phyloP scores from a whole-genome alignment of 2,888 invertebrate genomes.

The Sacculina carcini region DNA sequence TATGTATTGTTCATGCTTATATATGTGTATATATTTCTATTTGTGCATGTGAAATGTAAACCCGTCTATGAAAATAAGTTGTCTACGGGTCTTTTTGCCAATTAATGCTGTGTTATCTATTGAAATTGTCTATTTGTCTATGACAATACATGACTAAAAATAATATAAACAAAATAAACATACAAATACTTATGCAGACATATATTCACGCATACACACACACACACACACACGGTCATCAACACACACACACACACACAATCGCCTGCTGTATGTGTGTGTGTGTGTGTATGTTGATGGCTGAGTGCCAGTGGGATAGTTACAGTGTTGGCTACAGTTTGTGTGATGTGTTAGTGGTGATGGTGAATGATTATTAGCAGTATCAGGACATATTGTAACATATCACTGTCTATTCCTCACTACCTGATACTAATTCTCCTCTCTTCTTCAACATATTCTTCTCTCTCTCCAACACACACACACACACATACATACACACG shows the following conservation, averaged over 20 bases:
- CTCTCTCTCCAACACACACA: background rate
- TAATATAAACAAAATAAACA: background rate
- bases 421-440: background rate
- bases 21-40: too few species aligned
- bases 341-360: too few species aligned
- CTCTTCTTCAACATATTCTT: background rate
- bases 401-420: background rate
- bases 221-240: background rate
- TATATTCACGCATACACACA: background rate
- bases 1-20: background rate
- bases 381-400: too few species aligned
- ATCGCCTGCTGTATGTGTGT: background rate
- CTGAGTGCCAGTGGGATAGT: background rate
- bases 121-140: too few species aligned
- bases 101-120: too few species aligned
- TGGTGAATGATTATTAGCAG: too few species aligned
- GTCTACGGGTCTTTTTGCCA: too few species aligned
- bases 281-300: background rate
- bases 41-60: too few species aligned
- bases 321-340: background rate
- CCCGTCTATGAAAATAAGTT: background rate
- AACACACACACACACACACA: background rate
- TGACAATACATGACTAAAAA: background rate
- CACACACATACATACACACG: too few species aligned
- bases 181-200: background rate